Percentiles rank a stretch among this genome's conserved stretches.
Conservation (phyloP, 2,888 invertebrate genomes). For the Apotomis capreana region DNA sequence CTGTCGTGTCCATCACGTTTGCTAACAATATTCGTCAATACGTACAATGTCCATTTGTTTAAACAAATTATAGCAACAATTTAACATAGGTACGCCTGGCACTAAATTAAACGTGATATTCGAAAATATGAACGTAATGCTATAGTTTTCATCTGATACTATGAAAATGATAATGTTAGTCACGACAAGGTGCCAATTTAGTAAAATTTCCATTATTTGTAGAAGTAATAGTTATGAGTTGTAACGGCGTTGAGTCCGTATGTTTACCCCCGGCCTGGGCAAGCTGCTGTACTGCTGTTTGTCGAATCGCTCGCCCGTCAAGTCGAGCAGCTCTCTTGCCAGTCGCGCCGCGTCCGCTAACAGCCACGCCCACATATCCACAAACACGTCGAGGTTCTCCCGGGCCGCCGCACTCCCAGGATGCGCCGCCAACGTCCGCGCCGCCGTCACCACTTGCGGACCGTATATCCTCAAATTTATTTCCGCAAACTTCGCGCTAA, state of each 20-base stretch:
- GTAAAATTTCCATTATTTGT: background rate
- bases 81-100: too few relatives aligned
- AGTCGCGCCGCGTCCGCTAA: conserved; percentile 95
- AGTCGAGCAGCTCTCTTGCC: conserved; percentile 94
- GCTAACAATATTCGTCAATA: too few relatives aligned
- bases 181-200: too few relatives aligned
- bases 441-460: conserved; percentile 96
- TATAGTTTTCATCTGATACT: too few relatives aligned
- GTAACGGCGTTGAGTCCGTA: conserved; percentile 56
- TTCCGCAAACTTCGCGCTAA: conserved; percentile 97
- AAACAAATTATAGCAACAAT: too few relatives aligned
- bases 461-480: conserved; percentile 97
- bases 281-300: conserved; percentile 92
- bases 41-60: too few relatives aligned
- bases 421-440: conserved; percentile 95
- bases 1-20: too few relatives aligned
- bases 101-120: too few relatives aligned
- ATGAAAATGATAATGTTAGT: too few relatives aligned
- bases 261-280: conserved; percentile 93
- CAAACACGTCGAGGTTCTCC: conserved; percentile 97
- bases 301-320: conserved; percentile 84
- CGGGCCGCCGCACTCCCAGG: conserved; percentile 97
- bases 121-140: too few relatives aligned
- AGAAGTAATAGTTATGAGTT: background rate
- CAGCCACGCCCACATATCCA: conserved; percentile 97